Evolutionary conservation across 2,113 vertebrate genomes (phyloP).

Genomic region (Oceanodroma tethys): DNA sequence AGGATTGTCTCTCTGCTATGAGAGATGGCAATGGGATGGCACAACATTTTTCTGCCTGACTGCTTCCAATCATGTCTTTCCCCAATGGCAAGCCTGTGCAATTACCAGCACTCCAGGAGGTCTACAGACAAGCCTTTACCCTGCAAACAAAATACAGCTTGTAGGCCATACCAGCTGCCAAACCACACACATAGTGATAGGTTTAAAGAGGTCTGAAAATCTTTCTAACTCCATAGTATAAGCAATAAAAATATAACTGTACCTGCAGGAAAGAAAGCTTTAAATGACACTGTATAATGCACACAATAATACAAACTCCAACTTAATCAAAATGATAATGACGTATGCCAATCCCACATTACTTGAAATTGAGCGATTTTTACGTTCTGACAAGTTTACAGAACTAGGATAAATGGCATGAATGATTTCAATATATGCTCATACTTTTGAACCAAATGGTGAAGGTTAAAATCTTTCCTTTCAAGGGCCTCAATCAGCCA

Average conservation of each 20-base stretch:
- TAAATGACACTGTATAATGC: slow-evolving; percentile 80
- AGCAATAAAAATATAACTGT: slow-evolving; percentile 81
- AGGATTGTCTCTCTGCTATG: slow-evolving; percentile 87
- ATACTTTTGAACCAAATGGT: slow-evolving; percentile 96
- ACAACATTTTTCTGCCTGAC: slow-evolving; percentile 96
- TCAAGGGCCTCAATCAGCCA: slow-evolving; percentile 99
- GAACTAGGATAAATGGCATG: slow-evolving; percentile 97
- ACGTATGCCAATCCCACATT: slow-evolving; percentile 92
- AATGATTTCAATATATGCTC: slow-evolving; percentile 96
- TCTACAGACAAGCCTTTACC: slow-evolving; percentile 90
- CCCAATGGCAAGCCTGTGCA: slow-evolving; percentile 90
- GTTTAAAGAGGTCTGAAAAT: slow-evolving; percentile 79
- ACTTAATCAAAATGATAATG: slow-evolving; percentile 99
- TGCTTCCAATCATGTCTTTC: slow-evolving; percentile 92
- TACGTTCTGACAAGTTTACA: slow-evolving; percentile 99
- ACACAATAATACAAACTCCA: slow-evolving; percentile 85
- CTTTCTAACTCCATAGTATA: slow-evolving; percentile 76
- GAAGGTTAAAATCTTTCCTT: slow-evolving; percentile 99
- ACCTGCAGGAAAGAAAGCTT: slow-evolving; percentile 79
- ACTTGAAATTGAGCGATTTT: slow-evolving; percentile 88
- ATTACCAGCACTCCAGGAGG: slow-evolving; percentile 96
- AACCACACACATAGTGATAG: slow-evolving; percentile 89
- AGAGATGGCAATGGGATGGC: slow-evolving; percentile 98
- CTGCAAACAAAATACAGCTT: slow-evolving; percentile 96
- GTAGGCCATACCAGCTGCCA: slow-evolving; percentile 95